phyloP scores from a whole-genome alignment of 1,140 invertebrate genomes.

The Ptiloglossa arizonensis region DNA sequence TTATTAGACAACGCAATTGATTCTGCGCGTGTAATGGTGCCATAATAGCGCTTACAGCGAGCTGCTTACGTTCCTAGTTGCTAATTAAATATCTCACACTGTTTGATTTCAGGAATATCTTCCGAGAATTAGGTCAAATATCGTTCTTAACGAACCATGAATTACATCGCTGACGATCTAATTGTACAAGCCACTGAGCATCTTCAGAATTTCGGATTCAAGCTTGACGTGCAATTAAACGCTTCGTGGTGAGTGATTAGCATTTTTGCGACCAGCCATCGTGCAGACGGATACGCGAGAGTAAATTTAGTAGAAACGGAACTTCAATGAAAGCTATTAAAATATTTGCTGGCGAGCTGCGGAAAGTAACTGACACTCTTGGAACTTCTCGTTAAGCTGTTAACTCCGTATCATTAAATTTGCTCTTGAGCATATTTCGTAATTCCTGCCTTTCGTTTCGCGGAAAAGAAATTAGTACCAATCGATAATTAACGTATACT shows the following conservation, averaged over 20 bases:
- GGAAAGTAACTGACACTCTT: background rate
- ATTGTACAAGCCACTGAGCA: constrained; percentile 16
- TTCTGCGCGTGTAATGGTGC: no score
- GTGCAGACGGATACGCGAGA: no score
- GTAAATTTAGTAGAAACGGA: background rate
- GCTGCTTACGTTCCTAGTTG: background rate
- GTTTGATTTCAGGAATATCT: constrained; percentile 4
- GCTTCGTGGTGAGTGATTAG: background rate
- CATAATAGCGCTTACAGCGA: no score
- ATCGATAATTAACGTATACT: no score
- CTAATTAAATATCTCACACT: constrained; percentile 36
- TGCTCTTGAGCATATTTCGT: no score
- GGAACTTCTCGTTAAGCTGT: constrained; percentile 2
- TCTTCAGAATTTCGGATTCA: background rate
- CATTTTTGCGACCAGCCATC: constrained; percentile 6
- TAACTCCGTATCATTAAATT: background rate
- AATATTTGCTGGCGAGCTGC: background rate
- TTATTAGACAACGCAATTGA: no score
- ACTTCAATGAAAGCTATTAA: background rate
- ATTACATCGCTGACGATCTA: constrained; percentile 29
- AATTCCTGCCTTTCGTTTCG: background rate
- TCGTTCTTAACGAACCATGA: constrained; percentile 36
- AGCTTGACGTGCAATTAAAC: background rate
- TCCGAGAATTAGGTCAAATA: constrained; percentile 20
- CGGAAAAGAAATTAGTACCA: background rate